Evolutionary conservation across 92 coral and sea anemone species (phyloP), one percentile per base, ranked within the genome.

Genomic region (Plumapathes pennacea): DNA sequence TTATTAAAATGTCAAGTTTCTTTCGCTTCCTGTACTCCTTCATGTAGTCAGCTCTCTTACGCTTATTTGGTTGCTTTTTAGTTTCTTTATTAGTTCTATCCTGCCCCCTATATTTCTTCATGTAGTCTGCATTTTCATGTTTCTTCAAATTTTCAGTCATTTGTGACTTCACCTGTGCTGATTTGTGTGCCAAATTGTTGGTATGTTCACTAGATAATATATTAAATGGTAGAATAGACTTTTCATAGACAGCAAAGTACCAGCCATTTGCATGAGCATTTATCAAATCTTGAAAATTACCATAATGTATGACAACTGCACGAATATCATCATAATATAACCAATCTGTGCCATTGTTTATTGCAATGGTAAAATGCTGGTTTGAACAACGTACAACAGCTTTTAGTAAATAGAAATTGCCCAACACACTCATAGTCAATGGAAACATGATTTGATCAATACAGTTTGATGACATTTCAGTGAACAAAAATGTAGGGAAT

Each of bases 311-410:
- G 26, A 60, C 68, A 57, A 34, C 10, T 11, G 49, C 38, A 45
- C 77, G 47, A 25, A 58, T 5, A 65, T 65, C 77, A 46, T 57
- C 68, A 34, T 31, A 46, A 45, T 65, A 54, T 33, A 74, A 30
- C 67, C 67, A 65, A 46, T 64, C 5, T 1, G 33, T 0, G 49
- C 66, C 48, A 45, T 37, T 27, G 12, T 65, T 65, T 39, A 74
- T 74, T 4, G 82, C 82, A 43, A 74, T 57, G 39, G 82, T 74
- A 38, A 74, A 65, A 74, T 64, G 69, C 22, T 43, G 75, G 25
- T 50, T 77, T 50, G 44, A 21, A 58, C 77, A 77, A 9, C 71
- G 77, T 28, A 67, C 84, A 56, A 47, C 28, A 27, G 61, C 76
- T 48, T 75, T 75, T 28, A 76, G 20, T 65, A 29, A 25, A 32